Base-by-base conservation (phyloP, 1,140 invertebrate species). In the Aphaenogaster ashmeadi region DNA sequence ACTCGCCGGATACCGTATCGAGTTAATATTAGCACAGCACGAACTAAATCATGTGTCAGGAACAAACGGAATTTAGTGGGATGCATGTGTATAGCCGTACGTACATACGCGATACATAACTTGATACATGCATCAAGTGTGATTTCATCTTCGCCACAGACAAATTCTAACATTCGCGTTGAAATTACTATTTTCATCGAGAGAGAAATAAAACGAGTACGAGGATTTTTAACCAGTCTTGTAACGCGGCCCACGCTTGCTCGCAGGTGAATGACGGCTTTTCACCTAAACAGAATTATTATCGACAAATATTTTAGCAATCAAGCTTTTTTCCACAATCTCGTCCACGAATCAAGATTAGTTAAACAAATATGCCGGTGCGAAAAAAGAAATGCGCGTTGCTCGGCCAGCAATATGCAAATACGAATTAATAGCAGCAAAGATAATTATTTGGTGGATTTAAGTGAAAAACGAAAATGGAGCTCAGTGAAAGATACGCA, bases 1-100 rank as follows among this genome's bases (percentile, higher is more conserved):
- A 50, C 77, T 64, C 47, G 27, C 13, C 9, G 1, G 54, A 56
- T 75, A 74, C 15, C 80, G 41, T 75, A 75, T 58, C 69, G 69
- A 60, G 41, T 84, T 75, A 84, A 84, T 84, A 74, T 84, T 84
- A 62, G 69, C 44, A 75, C 69, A 62, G 69, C 41, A 36, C 41
- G 80, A 60, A 84, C 54, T 84, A 84, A 84, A 84, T 84, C 80
- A 84, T 41, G 54, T 64, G 69, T 84, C 69, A 50, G 18, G 54
- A 75, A 84, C 69, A 84, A 84, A 60, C 54, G 41, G 67, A 83
- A 74, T 83, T 74, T 71, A 54, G 66, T 33, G 41, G 27, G 33
- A 18, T 60, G 69, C 69, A 60, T 33, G 27, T 38, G 27, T 58
- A 8, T 38, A 60, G 33, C 11, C 33, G 27, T 13, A 62, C 36